Base-by-base conservation (phyloP, 2,888 invertebrate genomes). In the Amaurobius ferox region DNA sequence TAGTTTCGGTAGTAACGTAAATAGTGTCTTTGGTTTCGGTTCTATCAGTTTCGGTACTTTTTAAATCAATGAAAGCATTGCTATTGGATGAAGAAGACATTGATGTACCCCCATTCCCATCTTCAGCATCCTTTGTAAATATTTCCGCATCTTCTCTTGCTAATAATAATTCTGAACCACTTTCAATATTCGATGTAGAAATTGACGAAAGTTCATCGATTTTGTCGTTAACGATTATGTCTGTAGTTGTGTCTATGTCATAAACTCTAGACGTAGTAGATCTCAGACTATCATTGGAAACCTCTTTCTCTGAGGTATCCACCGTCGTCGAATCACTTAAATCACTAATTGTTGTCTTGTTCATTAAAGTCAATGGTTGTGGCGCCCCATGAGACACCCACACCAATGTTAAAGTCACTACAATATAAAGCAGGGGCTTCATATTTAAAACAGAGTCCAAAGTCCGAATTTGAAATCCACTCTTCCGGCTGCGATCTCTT, bases 401-500 rank as follows among this genome's bases (percentile, higher is more conserved):
- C 29, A 48, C 11, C 13, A 72, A n/a, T 71, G 66, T 26, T 0
- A 81, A 26, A 9, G 64, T 72, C 61, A 29, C 70, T 7, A 61
- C 26, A 16, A 70, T 2, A 11, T n/a, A 28, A 13, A 62, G 35
- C 26, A 76, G 64, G 68, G 61, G 68, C 74, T 30, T 68, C 81
- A 76, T 81, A 28, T 68, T 16, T 66, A 0, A 16, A 62, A 29
- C 9, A 29, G 29, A 28, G 29, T 9, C 11, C 1, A 32, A 30
- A 2, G 66, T 29, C 32, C 29, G 66, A 7, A 23, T 55, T 23
- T 23, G 5, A 2, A 55, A 55, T 55, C 55, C 55, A 55, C 23
- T 23, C 66, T 32, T 19, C 7, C 66, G 30, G 62, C 40, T 23
- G 70, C 70, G 62, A 29, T 77, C 76, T 29, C 48, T 71, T 72